Conservation (phyloP, 2,888 invertebrate genomes). For the Papilio protenor region DNA sequence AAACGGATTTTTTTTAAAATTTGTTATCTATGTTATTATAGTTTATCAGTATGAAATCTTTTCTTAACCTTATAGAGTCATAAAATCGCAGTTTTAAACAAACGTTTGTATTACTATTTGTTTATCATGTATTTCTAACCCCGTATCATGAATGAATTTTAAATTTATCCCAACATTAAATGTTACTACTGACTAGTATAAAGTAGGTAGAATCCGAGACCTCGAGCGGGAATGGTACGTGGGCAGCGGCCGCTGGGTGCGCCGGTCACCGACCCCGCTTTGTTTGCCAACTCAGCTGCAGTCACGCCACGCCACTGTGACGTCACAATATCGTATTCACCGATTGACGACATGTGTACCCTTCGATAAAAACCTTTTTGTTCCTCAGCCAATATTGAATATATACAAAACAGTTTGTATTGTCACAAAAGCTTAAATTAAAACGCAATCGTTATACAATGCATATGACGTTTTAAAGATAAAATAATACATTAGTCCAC, state of each 20-base stretch:
- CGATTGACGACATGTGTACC: conserved; percentile 63
- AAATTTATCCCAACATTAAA: conserved; percentile 25
- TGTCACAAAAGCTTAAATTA: background rate
- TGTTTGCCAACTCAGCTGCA: conserved; percentile 84
- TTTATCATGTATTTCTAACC: background rate
- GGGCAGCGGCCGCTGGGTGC: conserved; percentile 69
- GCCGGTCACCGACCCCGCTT: conserved; percentile 82
- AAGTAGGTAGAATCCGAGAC: conserved; percentile 37
- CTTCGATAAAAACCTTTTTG: conserved; percentile 20
- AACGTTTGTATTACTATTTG: background rate
- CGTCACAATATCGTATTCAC: conserved; percentile 64
- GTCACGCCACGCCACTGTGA: conserved; percentile 66
- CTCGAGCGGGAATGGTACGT: conserved; percentile 61
- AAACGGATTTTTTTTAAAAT: background rate
- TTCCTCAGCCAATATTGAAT: conserved; percentile 3
- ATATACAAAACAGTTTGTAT: background rate
- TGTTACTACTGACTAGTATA: background rate
- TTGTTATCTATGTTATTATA: background rate
- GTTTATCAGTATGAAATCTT: too few species aligned
- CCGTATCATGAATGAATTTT: conserved; percentile 37
- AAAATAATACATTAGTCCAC: background rate
- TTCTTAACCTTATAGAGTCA: background rate
- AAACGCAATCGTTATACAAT: background rate
- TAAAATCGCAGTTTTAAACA: background rate
- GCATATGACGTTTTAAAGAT: background rate